phyloP scores from a whole-genome alignment of 37 sponge, comb jelly and placozoan genomes.

The Spongilla lacustris region DNA sequence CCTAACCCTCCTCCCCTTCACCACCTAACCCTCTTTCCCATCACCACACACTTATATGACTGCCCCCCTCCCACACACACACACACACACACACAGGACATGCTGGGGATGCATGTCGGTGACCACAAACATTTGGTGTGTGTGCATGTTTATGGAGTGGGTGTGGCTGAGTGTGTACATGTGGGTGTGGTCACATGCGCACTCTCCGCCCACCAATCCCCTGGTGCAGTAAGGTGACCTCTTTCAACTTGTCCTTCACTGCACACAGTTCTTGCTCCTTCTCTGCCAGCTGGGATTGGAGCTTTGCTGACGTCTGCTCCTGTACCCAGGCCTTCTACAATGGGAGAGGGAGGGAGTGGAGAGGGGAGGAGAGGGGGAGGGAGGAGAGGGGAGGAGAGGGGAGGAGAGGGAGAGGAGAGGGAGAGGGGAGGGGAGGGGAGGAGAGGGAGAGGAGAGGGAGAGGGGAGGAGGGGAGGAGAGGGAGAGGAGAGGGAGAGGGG shows the following conservation, averaged over 20 bases:
- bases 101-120: too few species aligned
- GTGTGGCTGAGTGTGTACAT: too few species aligned
- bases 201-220: too few species aligned
- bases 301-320: slow-evolving; percentile 22
- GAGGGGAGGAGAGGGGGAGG: not conserved
- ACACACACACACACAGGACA: too few species aligned
- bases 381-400: not conserved
- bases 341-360: not conserved
- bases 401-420: too few species aligned
- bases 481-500: slow-evolving; percentile 23
- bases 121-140: not conserved
- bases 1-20: not conserved
- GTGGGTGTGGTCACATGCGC: too few species aligned
- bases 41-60: not conserved
- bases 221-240: too few species aligned
- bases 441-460: not conserved
- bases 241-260: slow-evolving; percentile 39
- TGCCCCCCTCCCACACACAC: not conserved
- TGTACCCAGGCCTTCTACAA: slow-evolving; percentile 38
- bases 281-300: slow-evolving; percentile 35
- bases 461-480: too few species aligned
- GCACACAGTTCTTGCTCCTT: slow-evolving; percentile 45
- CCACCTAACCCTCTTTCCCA: too few species aligned
- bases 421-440: not conserved
- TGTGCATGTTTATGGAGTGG: too few species aligned